Percentiles rank a stretch among this genome's conserved stretches.
Conservation (phyloP, 2,888 invertebrate genomes). For the Bursaphelenchus okinawaensis region DNA sequence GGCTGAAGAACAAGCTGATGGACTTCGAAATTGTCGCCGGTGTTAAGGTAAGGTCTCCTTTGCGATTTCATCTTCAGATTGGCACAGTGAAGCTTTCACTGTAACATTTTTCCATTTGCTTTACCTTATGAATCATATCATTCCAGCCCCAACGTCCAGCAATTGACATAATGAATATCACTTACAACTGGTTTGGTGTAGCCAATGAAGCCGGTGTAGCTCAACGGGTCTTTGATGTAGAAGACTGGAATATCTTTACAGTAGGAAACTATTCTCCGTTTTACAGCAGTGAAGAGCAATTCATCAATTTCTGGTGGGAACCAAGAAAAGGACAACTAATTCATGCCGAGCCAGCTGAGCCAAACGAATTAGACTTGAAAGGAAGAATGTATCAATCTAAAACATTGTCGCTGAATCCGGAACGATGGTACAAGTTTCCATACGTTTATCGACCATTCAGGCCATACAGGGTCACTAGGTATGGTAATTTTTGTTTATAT, state of each 20-base stretch:
- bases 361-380: conserved; percentile 45
- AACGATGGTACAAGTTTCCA: conserved; percentile 50
- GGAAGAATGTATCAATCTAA: conserved; percentile 51
- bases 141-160: conserved; percentile 31
- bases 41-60: conserved; percentile 19
- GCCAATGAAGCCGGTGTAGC: conserved; percentile 68
- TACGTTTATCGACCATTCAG: conserved; percentile 37
- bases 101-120: not conserved
- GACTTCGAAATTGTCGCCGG: conserved; percentile 89
- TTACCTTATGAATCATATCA: conserved; percentile 4
- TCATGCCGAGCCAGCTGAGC: conserved; percentile 36
- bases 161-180: conserved; percentile 72
- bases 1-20: conserved; percentile 71
- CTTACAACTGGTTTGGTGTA: conserved; percentile 95
- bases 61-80: not conserved
- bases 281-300: conserved; percentile 68
- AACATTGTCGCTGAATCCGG: conserved; percentile 39
- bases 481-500: too few relatives aligned
- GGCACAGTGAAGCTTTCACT: not conserved
- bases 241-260: conserved; percentile 98
- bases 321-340: conserved; percentile 41
- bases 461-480: conserved; percentile 34
- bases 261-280: conserved; percentile 84
- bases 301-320: conserved; percentile 47
- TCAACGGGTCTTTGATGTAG: conserved; percentile 66